Percentiles rank a stretch among this genome's conserved stretches.
phyloP scores from a whole-genome alignment of 1,140 invertebrate species.

The Bombyx mandarina region DNA sequence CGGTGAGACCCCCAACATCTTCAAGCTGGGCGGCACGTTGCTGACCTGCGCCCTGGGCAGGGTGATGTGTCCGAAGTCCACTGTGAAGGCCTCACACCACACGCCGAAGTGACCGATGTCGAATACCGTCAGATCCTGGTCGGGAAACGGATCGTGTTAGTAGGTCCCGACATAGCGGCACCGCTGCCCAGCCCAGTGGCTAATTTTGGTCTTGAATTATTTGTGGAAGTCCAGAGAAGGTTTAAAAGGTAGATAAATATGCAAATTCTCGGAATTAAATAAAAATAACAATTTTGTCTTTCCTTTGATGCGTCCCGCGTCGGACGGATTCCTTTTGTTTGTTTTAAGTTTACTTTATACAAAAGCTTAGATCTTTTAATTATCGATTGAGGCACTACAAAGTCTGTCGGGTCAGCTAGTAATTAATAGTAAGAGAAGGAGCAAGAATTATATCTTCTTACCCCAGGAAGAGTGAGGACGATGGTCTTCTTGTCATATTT shows the following conservation, averaged over 20 bases:
- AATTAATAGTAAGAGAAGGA: neutral
- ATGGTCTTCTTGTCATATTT: conserved; percentile 88
- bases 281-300: no score
- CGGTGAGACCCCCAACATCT: conserved; percentile 92
- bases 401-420: no score
- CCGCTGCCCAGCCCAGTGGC: neutral
- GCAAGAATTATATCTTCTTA: conserved; percentile 49
- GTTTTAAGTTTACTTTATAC: no score
- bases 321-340: no score
- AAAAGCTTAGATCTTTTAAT: no score
- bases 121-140: conserved; percentile 80
- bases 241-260: no score
- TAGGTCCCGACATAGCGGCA: neutral
- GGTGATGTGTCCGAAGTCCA: conserved; percentile 89
- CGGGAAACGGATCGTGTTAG: conserved; percentile 4
- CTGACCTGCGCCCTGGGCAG: conserved; percentile 76
- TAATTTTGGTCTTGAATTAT: neutral
- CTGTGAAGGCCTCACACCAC: conserved; percentile 90
- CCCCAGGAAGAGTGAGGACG: conserved; percentile 86
- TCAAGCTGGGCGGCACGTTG: conserved; percentile 91
- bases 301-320: no score
- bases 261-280: no score
- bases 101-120: conserved; percentile 89
- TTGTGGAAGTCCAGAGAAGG: no score
- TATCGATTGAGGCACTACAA: no score